Evolutionary conservation across 2,113 vertebrate genomes (phyloP).

Genomic region (Oryzias curvinotus): DNA sequence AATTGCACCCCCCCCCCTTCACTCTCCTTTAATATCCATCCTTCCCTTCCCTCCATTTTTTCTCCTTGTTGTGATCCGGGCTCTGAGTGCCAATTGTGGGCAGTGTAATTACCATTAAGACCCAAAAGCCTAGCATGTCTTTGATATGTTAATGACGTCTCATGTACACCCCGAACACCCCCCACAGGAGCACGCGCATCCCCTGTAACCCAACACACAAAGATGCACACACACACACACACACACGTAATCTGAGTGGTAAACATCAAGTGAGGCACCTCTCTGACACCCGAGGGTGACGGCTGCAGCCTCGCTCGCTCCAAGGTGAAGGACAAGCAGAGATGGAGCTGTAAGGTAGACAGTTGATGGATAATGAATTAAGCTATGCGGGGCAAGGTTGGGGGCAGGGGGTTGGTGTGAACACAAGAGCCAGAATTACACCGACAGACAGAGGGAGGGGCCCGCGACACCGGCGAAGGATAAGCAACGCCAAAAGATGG

Average conservation of each 20-base stretch:
- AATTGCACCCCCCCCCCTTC: slow-evolving; percentile 69
- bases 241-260: slow-evolving; percentile 80
- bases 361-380: slow-evolving; percentile 19
- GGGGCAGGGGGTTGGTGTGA: slow-evolving; percentile 30
- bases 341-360: slow-evolving; percentile 21
- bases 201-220: slow-evolving; percentile 16
- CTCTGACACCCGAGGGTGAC: slow-evolving; percentile 85
- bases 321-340: slow-evolving; percentile 27
- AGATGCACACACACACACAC: too few species aligned
- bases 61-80: slow-evolving; percentile 91
- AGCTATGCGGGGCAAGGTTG: slow-evolving; percentile 23
- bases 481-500: slow-evolving; percentile 29
- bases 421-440: slow-evolving; percentile 56
- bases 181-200: slow-evolving; percentile 23
- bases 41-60: slow-evolving; percentile 50
- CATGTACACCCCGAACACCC: slow-evolving; percentile 79
- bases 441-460: slow-evolving; percentile 16
- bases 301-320: slow-evolving; percentile 39
- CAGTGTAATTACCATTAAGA: slow-evolving; percentile 95
- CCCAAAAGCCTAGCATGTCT: slow-evolving; percentile 87
- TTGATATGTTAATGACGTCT: slow-evolving; percentile 98
- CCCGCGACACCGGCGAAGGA: slow-evolving; percentile 9
- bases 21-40: slow-evolving; percentile 66
- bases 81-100: slow-evolving; percentile 90
- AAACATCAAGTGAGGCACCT: slow-evolving; percentile 88